phyloP scores from a whole-genome alignment of 2,797 vertebrate genomes.

The Anableps anableps region DNA sequence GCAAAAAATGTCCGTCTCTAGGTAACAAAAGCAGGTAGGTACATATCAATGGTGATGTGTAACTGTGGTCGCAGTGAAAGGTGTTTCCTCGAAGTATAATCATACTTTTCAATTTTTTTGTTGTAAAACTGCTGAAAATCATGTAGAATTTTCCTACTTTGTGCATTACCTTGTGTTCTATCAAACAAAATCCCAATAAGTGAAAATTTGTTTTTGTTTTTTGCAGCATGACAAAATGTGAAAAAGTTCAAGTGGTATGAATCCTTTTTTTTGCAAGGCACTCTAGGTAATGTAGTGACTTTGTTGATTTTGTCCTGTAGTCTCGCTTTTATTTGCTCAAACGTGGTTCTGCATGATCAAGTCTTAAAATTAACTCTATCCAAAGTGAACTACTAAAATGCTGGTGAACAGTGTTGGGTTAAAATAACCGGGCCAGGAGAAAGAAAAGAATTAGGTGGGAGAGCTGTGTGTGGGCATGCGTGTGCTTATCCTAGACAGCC shows the following conservation, averaged over 20 bases:
- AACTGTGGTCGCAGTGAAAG: not conserved
- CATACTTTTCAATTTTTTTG: not conserved
- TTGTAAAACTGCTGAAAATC: not conserved
- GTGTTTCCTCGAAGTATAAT: not conserved
- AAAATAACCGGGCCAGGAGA: constrained; percentile 40
- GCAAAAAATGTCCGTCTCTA: not conserved
- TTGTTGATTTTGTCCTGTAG: not conserved
- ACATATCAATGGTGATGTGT: not conserved
- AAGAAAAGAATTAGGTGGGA: constrained; percentile 68
- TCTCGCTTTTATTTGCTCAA: constrained; percentile 5
- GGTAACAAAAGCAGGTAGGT: not conserved
- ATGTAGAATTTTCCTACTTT: not conserved
- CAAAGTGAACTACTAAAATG: constrained; percentile 18
- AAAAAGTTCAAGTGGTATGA: not conserved
- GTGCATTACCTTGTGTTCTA: not conserved
- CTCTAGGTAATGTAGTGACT: not conserved
- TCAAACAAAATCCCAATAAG: not conserved
- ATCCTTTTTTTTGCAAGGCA: not conserved
- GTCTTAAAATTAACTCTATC: constrained; percentile 19
- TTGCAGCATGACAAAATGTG: not conserved
- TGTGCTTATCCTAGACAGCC: constrained; percentile 58
- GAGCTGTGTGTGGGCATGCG: constrained; percentile 60
- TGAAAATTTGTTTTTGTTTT: not conserved
- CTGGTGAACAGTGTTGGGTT: constrained; percentile 26
- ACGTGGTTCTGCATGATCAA: not conserved